Evolutionary conservation across 1,140 invertebrate species (phyloP).

Genomic region (Holcopasites calliopsidis): DNA sequence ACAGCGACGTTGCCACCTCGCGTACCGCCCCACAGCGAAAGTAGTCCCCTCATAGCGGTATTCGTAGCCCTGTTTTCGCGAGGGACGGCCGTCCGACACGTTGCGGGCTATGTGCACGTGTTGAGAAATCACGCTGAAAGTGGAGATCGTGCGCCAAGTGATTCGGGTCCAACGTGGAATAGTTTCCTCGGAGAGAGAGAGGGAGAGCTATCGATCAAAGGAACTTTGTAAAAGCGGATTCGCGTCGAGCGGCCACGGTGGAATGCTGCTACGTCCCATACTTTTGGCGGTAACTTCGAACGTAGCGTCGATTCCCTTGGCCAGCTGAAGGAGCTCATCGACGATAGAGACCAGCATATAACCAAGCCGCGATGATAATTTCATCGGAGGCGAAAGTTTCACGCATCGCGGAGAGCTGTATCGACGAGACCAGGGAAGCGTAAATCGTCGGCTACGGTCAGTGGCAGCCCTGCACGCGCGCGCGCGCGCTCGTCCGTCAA

Average conservation of each 20-base stretch:
- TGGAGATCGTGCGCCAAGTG: conserved; percentile 2
- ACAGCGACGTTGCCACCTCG: conserved; percentile 58
- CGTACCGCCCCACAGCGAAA: conserved; percentile 56
- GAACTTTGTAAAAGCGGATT: too few species aligned
- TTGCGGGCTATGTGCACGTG: conserved; percentile 40
- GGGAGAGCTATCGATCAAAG: background rate
- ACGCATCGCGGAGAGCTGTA: background rate
- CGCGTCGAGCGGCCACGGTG: background rate
- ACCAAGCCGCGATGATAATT: too few species aligned
- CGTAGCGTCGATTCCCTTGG: background rate
- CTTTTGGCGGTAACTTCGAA: conserved; percentile 42
- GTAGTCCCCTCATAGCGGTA: conserved; percentile 42
- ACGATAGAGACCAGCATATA: too few species aligned
- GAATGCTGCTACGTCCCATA: background rate
- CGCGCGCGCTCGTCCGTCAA: conserved; percentile 13
- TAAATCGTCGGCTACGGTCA: conserved; percentile 18
- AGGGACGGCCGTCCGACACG: conserved; percentile 41
- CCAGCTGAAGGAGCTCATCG: background rate
- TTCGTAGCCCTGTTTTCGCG: conserved; percentile 50
- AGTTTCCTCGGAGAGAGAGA: too few species aligned
- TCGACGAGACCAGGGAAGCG: conserved; percentile 5
- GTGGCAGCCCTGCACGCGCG: conserved; percentile 8
- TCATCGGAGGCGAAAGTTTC: too few species aligned
- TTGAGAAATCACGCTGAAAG: conserved; percentile 32
- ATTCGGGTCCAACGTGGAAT: too few species aligned